Base-by-base conservation (phyloP, 2,888 invertebrate genomes). In the Lycia hirtaria region DNA sequence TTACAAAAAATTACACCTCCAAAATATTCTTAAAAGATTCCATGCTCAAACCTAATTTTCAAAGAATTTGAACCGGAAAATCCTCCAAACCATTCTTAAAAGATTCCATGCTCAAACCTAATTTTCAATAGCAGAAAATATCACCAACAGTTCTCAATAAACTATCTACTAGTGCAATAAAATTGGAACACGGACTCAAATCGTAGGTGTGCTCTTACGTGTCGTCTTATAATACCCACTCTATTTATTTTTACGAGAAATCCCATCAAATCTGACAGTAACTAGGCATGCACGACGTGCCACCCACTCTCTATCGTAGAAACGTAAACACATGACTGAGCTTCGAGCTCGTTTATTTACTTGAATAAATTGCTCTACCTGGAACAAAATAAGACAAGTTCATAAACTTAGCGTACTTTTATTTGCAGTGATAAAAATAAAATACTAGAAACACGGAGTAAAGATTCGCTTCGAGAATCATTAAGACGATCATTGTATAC, bases 271-370 rank as follows among this genome's bases (percentile, higher is more conserved):
- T 48, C 52, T 53, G 57, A 58, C 57, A 58, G 47, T 55, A 63
- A 55, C 56, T 59, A 51, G 58, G 53, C 63, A 60, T 58, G 51
- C 43, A 50, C 54, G 54, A 50, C 47, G 30, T 32, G 40, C 37
- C 49, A 43, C 66, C 64, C 58, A 62, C 62, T 26, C 35, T 24
- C 32, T 28, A 56, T 44, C 64, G 56, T 62, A 58, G 56, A 52
- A 62, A 62, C 64, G 66, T 64, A 64, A 61, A 61, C 58, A 64
- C 28, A 17, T 30, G 26, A 20, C 33, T 52, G 22, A 52, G 50
- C 54, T 55, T 62, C 56, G 54, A 48, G 38, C 54, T 41, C 52
- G 44, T 53, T 53, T 63, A 58, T 65, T 60, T 56, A 60, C 65
- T 49, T n/a, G 30, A 33, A 33, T 24, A 35, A 52, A 57, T 53